A percentile compares a stretch with the other conserved stretches of the same genome.
Evolutionary conservation across 2,797 vertebrate species (phyloP).

Genomic region (Catostomus latipinnis): DNA sequence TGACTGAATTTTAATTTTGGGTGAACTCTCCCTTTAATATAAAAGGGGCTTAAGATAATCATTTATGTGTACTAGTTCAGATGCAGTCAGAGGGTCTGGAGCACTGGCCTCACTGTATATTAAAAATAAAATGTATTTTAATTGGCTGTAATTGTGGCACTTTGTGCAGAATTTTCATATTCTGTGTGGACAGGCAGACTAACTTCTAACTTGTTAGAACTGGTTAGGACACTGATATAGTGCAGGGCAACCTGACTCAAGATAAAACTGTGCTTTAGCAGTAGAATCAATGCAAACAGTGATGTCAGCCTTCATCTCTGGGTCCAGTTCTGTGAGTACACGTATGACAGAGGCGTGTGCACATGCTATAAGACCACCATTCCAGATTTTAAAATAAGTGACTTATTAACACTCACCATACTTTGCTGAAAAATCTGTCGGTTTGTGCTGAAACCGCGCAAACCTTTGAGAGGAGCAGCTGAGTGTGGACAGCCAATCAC

Average conservation of each 20-base stretch:
- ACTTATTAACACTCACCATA: conserved; percentile 11
- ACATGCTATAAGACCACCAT: conserved; percentile 2
- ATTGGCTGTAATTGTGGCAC: conserved; percentile 8
- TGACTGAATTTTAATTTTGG: too few species aligned
- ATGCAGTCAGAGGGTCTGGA: too few species aligned
- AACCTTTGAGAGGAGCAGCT: conserved; percentile 8
- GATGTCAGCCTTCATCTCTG: conserved; percentile 15
- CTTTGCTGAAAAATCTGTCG: neutral
- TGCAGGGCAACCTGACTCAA: conserved; percentile 24
- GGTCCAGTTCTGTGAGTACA: neutral
- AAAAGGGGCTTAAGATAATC: too few species aligned
- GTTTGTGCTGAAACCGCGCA: neutral
- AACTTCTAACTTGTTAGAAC: too few species aligned
- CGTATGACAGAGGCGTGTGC: neutral
- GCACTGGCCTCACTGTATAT: too few species aligned
- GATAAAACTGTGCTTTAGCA: too few species aligned
- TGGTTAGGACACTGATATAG: conserved; percentile 1
- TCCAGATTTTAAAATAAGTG: neutral
- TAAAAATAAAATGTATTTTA: too few species aligned
- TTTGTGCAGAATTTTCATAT: too few species aligned
- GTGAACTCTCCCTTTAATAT: too few species aligned
- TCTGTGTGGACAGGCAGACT: too few species aligned
- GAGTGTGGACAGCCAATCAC: conserved; percentile 14
- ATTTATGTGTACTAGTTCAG: too few species aligned
- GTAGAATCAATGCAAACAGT: conserved; percentile 27